Percentiles rank a stretch among this genome's conserved stretches.
Conservation (phyloP, 2,888 invertebrate species). For the Acronicta psi region DNA sequence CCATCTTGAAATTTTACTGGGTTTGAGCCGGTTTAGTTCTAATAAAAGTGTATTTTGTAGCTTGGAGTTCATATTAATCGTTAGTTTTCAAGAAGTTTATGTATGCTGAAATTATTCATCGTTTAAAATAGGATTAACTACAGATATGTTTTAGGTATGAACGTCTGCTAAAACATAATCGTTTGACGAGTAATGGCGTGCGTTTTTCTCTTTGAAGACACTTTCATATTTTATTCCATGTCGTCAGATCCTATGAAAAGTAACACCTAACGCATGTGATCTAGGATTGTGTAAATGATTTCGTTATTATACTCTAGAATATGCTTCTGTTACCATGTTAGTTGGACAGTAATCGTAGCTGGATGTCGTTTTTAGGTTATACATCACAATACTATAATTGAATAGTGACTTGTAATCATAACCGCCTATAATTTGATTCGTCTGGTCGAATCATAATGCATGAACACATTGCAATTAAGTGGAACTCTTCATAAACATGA, state of each 20-base stretch:
- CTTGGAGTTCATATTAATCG: slow-evolving; percentile 81
- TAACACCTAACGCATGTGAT: slow-evolving; percentile 64
- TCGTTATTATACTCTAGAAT: slow-evolving; percentile 47
- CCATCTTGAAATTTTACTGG: slow-evolving; percentile 94
- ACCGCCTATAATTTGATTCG: slow-evolving; percentile 75
- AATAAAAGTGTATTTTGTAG: slow-evolving; percentile 88
- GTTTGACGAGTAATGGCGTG: slow-evolving; percentile 91
- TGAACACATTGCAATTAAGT: slow-evolving; percentile 56
- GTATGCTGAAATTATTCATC: slow-evolving; percentile 82
- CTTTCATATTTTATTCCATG: slow-evolving; percentile 86
- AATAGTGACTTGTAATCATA: slow-evolving; percentile 86
- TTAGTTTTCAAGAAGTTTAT: slow-evolving; percentile 85
- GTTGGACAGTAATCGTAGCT: slow-evolving; percentile 70
- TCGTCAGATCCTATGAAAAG: slow-evolving; percentile 74
- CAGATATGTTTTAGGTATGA: slow-evolving; percentile 93
- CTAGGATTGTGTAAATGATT: slow-evolving; percentile 59
- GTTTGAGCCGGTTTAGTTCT: slow-evolving; percentile 92
- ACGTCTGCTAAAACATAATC: slow-evolving; percentile 83
- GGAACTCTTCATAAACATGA: slow-evolving; percentile 67
- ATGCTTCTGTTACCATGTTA: slow-evolving; percentile 56
- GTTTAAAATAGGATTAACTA: slow-evolving; percentile 89
- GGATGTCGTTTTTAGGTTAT: slow-evolving; percentile 89
- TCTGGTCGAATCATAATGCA: slow-evolving; percentile 57
- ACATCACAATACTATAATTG: slow-evolving; percentile 83
- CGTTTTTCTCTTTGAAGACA: slow-evolving; percentile 89